phyloP scores from a whole-genome alignment of 2,113 vertebrate species.

The Actinemys pallida region DNA sequence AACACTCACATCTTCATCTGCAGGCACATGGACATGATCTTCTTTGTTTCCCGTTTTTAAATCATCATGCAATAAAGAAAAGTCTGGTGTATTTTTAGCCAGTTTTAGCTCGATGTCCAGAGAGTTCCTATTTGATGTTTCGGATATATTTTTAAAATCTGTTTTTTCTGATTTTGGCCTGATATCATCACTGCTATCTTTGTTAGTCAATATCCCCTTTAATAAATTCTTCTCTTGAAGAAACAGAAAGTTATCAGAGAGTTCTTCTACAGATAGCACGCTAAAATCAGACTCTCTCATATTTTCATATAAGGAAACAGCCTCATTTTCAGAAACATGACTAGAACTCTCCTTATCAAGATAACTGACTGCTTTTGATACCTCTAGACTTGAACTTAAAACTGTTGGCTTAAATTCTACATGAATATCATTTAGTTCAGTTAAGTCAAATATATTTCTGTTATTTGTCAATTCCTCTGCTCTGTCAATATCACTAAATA shows the following conservation, averaged over 20 bases:
- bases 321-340: constrained; percentile 67
- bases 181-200: constrained; percentile 48
- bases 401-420: constrained; percentile 55
- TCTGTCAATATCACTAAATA: constrained; percentile 85
- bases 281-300: constrained; percentile 66
- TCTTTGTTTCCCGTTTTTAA: constrained; percentile 64
- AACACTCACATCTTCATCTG: constrained; percentile 29
- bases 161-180: constrained; percentile 75
- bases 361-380: not conserved
- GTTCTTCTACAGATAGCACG: constrained; percentile 82
- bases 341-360: constrained; percentile 51
- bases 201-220: constrained; percentile 76
- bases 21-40: constrained; percentile 62
- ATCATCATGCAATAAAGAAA: constrained; percentile 67
- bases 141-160: constrained; percentile 77
- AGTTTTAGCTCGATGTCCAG: constrained; percentile 66
- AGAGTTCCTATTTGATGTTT: constrained; percentile 73
- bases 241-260: constrained; percentile 91
- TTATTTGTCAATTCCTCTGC: constrained; percentile 78
- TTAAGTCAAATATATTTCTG: constrained; percentile 81
- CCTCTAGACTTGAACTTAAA: constrained; percentile 47
- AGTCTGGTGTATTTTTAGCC: constrained; percentile 49
- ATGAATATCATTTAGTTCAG: constrained; percentile 80
- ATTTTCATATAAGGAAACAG: constrained; percentile 56
- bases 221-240: constrained; percentile 89